These are phyloP conservation scores for Sipha flava DNA, from an alignment of 1,140 invertebrate genomes.

Conservation along the genomic window DNA sequence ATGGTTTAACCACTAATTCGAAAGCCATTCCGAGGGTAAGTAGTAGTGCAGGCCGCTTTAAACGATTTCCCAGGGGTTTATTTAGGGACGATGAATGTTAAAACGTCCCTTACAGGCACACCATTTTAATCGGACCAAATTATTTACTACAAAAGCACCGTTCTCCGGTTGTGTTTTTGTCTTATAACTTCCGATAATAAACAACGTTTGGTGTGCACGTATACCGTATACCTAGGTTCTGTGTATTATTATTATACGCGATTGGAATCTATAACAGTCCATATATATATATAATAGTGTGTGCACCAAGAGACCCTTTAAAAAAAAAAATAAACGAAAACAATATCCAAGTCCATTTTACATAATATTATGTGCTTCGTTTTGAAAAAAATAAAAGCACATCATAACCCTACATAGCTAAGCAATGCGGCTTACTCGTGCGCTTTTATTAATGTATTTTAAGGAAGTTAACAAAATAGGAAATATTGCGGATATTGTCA, in stretches of 20 bases:
- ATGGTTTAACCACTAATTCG: conserved; percentile 10
- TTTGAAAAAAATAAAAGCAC: no score
- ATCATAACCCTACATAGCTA: no score
- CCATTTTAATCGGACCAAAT: conserved; percentile 10
- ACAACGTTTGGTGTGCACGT: not conserved
- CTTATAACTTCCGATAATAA: not conserved
- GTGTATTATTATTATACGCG: no score
- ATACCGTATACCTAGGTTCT: not conserved
- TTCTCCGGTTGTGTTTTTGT: not conserved
- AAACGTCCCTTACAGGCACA: conserved; percentile 5
- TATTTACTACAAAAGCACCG: conserved; percentile 12
- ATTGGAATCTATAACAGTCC: not conserved
- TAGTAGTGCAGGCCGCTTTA: not conserved
- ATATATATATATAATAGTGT: not conserved
- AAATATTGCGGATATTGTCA: no score
- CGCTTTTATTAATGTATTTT: no score
- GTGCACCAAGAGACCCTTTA: no score
- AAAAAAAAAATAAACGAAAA: no score
- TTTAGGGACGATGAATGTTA: conserved; percentile 10
- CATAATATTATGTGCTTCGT: no score
- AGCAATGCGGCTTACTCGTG: no score
- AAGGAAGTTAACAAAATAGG: no score
- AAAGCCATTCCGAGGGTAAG: not conserved
- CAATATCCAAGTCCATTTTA: no score
- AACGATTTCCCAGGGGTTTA: conserved; percentile 18